Conservation (phyloP, 2,113 vertebrate species). For the Megatriorchis doriae region DNA sequence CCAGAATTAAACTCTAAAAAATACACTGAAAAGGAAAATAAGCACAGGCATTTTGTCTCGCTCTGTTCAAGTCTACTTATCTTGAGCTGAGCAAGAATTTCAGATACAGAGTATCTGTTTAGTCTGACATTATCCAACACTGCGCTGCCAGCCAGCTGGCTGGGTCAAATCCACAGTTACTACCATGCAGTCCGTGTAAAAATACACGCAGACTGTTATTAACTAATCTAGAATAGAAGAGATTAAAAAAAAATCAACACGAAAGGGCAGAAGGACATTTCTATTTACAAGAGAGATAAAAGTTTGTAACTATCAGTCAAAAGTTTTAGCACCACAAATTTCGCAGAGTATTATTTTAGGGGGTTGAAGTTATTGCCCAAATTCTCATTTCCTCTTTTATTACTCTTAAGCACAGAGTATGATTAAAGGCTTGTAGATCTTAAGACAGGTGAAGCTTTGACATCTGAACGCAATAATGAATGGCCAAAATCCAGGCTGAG, state of each 20-base stretch:
- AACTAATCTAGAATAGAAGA: background rate
- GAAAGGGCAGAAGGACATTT: background rate
- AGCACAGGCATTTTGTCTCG: background rate
- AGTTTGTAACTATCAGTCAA: background rate
- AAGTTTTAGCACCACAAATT: constrained; percentile 39
- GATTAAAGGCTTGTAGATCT: background rate
- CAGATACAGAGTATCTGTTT: background rate
- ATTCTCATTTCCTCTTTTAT: background rate
- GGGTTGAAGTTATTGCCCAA: background rate
- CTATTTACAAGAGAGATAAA: background rate
- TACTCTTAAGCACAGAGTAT: background rate
- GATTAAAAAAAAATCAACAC: background rate
- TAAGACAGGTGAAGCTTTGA: background rate
- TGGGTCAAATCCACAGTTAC: background rate
- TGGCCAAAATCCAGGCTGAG: background rate
- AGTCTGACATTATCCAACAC: background rate
- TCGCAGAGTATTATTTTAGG: background rate
- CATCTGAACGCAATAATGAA: background rate
- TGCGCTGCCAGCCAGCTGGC: background rate
- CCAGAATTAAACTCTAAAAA: background rate
- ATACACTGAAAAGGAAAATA: background rate
- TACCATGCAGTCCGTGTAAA: background rate
- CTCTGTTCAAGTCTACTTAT: background rate
- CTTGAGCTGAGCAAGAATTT: background rate
- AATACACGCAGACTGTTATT: background rate